These are phyloP conservation scores for Whitmania pigra DNA, from an alignment of 1,140 invertebrate genomes.

Conservation along the genomic window DNA sequence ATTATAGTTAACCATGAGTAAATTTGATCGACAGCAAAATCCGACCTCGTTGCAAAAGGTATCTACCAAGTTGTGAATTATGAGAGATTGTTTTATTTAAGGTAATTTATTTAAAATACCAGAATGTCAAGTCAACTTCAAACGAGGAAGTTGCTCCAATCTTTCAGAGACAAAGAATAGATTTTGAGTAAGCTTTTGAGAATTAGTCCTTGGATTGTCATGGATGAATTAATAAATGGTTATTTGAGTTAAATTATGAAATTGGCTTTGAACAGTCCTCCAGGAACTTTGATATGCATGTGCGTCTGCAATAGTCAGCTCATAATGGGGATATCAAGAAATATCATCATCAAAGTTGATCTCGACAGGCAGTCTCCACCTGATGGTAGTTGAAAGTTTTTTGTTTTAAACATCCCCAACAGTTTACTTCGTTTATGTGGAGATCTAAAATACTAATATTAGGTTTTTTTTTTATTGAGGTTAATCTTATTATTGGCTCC, in stretches of 20 bases:
- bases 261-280: slow-evolving; percentile 63
- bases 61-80: neutral
- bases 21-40: neutral
- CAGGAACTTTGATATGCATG: slow-evolving; percentile 62
- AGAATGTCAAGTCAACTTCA: slow-evolving; percentile 33
- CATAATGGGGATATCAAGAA: slow-evolving; percentile 69
- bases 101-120: slow-evolving; percentile 28
- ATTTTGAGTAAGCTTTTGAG: slow-evolving; percentile 36
- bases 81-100: neutral
- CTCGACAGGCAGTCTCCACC: slow-evolving; percentile 61
- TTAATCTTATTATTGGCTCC: no score
- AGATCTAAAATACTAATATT: slow-evolving; percentile 15
- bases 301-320: slow-evolving; percentile 67
- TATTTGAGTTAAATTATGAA: slow-evolving; percentile 47
- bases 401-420: neutral
- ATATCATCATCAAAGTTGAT: slow-evolving; percentile 65
- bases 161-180: slow-evolving; percentile 39
- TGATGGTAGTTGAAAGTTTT: slow-evolving; percentile 51
- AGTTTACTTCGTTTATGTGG: neutral
- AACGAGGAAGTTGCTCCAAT: slow-evolving; percentile 37
- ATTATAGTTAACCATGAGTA: neutral
- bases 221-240: slow-evolving; percentile 35
- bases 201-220: no score
- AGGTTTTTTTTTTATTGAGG: neutral
- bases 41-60: neutral